Base-by-base conservation (phyloP, 2,797 vertebrate genomes). In the Numenius phaeopus region DNA sequence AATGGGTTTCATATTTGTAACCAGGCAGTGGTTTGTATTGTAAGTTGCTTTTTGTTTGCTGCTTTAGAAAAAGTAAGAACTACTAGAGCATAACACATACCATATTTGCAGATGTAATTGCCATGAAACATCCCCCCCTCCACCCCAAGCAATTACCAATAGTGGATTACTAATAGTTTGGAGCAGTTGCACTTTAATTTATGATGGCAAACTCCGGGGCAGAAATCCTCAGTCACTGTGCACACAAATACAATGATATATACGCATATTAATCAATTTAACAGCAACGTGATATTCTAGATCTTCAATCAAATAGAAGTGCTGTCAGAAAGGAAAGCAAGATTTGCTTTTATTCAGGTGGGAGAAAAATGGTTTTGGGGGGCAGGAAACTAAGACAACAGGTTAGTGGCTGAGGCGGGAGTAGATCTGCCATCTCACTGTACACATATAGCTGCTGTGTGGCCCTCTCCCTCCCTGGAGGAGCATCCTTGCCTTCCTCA, bases 71-170 rank as follows among this genome's bases (percentile, higher is more conserved):
- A 92, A 90, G 27, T 8, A 76, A 65, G 49, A 75, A 81, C 52
- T 44, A 64, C 75, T 49, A 66, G 78, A 89, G 92, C 69, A 57
- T 54, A 89, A 95, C 75, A 67, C 46, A 39, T 83, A 77, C 87
- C 92, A 85, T 94, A 96, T 94, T 94, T 94, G 78, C 65, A 94
- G 87, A 87, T 80, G 78, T 64, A 92, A 92, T 64, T 92, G 87
- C 67, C 9, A 29, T 59, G 69, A 84, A 89, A 67, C 30, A 11
- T 12, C 0, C 0, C 11, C 0, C 0, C 9, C 15, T 37, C 34
- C 34, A 37, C n/a, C 58, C 22, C 40, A 7, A n/a, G 75, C 80
- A 89, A 87, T 85, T 27, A 7, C 84, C 64, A 89, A 8, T 82
- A 73, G 62, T 21, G 34, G 50, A 65, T 93, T 82, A 87, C 83